Base-by-base conservation (phyloP, 2,113 vertebrate species). In the Pseudolaguvia tuberculata region DNA sequence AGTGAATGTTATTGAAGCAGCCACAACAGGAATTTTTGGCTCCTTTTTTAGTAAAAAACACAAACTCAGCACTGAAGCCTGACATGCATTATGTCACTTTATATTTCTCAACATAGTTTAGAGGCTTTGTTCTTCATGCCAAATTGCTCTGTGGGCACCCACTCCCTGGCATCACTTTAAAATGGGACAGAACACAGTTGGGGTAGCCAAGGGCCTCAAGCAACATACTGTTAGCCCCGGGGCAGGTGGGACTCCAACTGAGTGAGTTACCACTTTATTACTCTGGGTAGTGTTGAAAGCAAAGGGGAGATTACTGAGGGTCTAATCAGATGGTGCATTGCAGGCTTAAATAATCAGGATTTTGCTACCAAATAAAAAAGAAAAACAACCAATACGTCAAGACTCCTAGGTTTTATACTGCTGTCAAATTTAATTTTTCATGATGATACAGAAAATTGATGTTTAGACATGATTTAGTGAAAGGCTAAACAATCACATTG, bases 11-110 rank as follows among this genome's bases (percentile, higher is more conserved):
- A n/a, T 82, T 73, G 74, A 78, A 66, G 84, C 83, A 83, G 85
- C 85, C 87, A 81, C 88, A 84, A 88, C 81, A 80, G 84, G 75
- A 79, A 78, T 83, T 83, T 84, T 87, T 87, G 86, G 83, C 75
- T 55, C 39, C 39, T 76, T 83, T 72, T 77, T 79, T 84, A 8
- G 83, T 87, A 86, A 79, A 88, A 85, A 83, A 86, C 74, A 47
- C 77, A 78, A 78, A 81, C 82, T 79, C 79, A 87, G 82, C 75
- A 71, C 88, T 79, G 87, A 87, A 88, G 83, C 86, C n/a, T n/a
- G n/a, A 86, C 85, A 83, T 82, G n/a, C 80, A 86, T 87, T 87
- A 87, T 91, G 84, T 83, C 80, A 86, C 62, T 71, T 70, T 68
- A 68, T 67, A 82, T 84, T 83, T 79, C 81, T 83, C 85, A 70